phyloP scores from a whole-genome alignment of 2,113 vertebrate genomes.

The Grantiella picta region DNA sequence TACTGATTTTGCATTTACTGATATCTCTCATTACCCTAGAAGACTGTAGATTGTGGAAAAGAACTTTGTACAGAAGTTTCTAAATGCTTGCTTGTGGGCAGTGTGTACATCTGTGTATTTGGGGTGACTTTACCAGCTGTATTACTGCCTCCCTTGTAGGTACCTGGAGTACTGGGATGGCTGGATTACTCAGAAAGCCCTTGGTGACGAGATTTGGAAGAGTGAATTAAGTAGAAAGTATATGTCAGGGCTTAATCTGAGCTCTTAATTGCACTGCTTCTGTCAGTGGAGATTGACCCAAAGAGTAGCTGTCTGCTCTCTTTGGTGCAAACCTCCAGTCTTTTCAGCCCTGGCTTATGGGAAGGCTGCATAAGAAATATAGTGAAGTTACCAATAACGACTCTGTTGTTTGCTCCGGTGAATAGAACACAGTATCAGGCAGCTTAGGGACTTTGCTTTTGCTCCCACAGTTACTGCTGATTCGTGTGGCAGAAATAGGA shows the following conservation, averaged over 20 bases:
- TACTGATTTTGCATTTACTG: background rate
- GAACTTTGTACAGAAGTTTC: background rate
- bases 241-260: conserved; percentile 8
- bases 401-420: background rate
- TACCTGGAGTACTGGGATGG: background rate
- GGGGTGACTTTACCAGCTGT: background rate
- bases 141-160: background rate
- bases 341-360: background rate
- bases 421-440: accelerated
- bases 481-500: background rate
- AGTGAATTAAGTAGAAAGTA: conserved; percentile 51
- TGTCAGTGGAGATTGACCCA: background rate
- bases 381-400: background rate
- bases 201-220: background rate
- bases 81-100: background rate
- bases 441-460: background rate
- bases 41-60: accelerated
- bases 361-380: background rate
- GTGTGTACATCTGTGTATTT: accelerated
- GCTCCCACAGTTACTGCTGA: background rate
- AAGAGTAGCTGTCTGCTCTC: background rate
- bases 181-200: background rate
- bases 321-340: background rate
- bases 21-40: background rate
- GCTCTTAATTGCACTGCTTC: conserved; percentile 31